These are phyloP conservation scores for Paramormyrops hopkinsi DNA, from an alignment of 2,797 vertebrate species.

Conservation along the genomic window DNA sequence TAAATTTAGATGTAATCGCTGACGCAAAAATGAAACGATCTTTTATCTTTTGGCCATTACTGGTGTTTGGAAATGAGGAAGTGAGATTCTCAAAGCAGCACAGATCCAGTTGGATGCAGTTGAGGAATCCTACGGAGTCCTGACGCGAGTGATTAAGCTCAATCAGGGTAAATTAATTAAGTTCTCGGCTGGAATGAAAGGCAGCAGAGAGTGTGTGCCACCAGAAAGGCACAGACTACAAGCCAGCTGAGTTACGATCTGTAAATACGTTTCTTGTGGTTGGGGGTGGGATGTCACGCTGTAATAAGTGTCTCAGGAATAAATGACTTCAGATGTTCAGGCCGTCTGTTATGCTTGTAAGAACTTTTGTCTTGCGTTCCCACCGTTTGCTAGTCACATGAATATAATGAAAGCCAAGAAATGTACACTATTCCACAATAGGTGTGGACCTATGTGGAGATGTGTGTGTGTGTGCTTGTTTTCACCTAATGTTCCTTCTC, in stretches of 20 bases:
- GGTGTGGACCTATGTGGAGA: not conserved
- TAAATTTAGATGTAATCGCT: not conserved
- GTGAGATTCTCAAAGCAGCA: not conserved
- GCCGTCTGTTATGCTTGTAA: not conserved
- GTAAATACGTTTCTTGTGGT: not conserved
- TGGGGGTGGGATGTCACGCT: not conserved
- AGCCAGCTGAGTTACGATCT: not conserved
- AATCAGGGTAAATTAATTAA: not conserved
- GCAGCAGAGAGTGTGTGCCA: not conserved
- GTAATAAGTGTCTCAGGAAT: not conserved
- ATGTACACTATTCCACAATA: not conserved
- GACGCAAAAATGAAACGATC: not conserved
- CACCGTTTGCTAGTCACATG: not conserved
- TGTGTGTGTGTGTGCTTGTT: not conserved
- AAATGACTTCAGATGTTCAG: constrained; percentile 1
- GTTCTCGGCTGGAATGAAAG: not conserved
- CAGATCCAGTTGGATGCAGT: not conserved
- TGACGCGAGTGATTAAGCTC: not conserved
- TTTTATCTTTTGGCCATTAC: not conserved
- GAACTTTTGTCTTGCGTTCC: not conserved
- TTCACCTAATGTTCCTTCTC: not conserved
- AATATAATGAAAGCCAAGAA: not conserved
- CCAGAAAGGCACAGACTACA: not conserved
- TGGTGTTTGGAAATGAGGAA: not conserved
- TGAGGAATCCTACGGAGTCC: not conserved